Percentiles rank a stretch among this genome's conserved stretches.
These are phyloP conservation scores for Calyptomena viridis DNA, from an alignment of 2,113 vertebrate genomes.

Conservation along the genomic window DNA sequence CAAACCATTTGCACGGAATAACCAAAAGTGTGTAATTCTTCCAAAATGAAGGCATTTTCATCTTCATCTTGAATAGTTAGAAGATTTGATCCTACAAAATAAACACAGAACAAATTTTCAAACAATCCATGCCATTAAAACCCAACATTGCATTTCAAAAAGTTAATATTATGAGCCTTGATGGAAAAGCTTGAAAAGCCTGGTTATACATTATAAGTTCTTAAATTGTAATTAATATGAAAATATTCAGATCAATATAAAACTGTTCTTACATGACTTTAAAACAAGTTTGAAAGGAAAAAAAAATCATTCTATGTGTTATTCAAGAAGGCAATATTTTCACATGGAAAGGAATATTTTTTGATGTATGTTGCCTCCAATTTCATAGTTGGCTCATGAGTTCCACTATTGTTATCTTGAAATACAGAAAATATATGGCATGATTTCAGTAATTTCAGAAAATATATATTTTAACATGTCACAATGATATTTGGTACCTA, in stretches of 20 bases:
- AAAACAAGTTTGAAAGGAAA: background rate
- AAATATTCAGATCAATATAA: background rate
- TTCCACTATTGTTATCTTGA: background rate
- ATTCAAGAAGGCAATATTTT: background rate
- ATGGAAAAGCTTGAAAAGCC: background rate
- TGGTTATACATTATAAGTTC: background rate
- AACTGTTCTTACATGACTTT: background rate
- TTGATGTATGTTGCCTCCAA: background rate
- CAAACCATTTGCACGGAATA: slow-evolving; percentile 82
- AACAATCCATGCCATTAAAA: background rate
- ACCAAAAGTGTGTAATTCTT: slow-evolving; percentile 79
- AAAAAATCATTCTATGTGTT: background rate
- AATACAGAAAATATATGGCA: background rate
- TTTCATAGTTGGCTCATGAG: background rate
- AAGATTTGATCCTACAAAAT: slow-evolving; percentile 78
- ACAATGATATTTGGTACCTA: background rate
- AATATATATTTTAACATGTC: background rate
- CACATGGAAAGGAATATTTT: background rate
- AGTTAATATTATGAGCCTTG: background rate
- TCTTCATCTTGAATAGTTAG: slow-evolving; percentile 84
- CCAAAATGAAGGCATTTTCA: slow-evolving; percentile 86
- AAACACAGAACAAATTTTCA: slow-evolving; percentile 18
- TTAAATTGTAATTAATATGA: background rate
- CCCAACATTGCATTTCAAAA: background rate
- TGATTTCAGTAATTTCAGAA: background rate